Conservation (phyloP, 2,113 vertebrate species). For the Urocolius indicus region DNA sequence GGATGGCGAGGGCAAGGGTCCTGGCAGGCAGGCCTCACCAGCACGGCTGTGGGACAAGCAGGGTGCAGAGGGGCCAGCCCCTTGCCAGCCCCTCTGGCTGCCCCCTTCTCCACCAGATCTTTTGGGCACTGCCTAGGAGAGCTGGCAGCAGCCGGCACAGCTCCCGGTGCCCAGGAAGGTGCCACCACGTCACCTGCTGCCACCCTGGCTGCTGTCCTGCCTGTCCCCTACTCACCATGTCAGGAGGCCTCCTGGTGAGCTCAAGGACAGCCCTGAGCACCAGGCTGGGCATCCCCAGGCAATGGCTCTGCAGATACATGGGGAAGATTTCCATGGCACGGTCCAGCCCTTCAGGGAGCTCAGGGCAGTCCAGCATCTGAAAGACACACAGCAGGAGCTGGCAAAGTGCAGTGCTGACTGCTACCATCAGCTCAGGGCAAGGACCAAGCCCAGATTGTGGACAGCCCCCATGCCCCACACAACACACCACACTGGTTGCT, state of each 20-base stretch:
- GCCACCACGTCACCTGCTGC: not conserved
- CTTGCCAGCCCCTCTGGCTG: not conserved
- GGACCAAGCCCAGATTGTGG: not conserved
- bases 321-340: not conserved
- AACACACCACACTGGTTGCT: not conserved
- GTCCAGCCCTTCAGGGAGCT: not conserved
- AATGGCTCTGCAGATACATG: not conserved
- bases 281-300: not conserved
- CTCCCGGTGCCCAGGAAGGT: accelerated
- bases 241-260: not conserved
- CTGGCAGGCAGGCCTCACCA: not conserved
- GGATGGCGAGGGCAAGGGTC: too few species aligned
- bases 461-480: not conserved
- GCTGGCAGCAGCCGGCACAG: not conserved
- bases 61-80: not conserved
- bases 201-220: not conserved
- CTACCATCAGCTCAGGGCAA: not conserved
- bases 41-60: not conserved
- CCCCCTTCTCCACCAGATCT: not conserved
- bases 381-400: not conserved
- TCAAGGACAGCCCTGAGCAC: not conserved
- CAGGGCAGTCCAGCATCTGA: not conserved
- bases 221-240: not conserved
- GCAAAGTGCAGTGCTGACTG: not conserved
- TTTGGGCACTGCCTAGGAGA: not conserved